phyloP scores from a whole-genome alignment of 2,113 vertebrate genomes.

The Hippocampus mohnikei region DNA sequence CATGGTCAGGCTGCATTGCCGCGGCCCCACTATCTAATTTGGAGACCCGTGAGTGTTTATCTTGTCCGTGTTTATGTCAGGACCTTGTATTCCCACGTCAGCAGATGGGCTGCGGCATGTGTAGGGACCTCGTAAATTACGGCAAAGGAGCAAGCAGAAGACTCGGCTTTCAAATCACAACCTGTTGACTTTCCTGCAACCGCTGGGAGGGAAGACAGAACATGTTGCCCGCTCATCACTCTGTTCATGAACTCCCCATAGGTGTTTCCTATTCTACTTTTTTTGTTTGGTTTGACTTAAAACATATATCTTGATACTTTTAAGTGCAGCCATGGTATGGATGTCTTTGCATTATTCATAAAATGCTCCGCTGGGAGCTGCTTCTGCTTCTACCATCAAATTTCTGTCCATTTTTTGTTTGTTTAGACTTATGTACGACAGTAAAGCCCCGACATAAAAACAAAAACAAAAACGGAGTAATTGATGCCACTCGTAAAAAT shows the following conservation, averaged over 20 bases:
- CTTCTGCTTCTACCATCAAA: background rate
- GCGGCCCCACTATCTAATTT: conserved; percentile 38
- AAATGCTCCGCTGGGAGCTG: background rate
- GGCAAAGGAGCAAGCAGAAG: conserved; percentile 23
- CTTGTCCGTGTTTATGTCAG: conserved; percentile 19
- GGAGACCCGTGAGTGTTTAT: conserved; percentile 29
- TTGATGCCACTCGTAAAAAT: no score
- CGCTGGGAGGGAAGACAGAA: conserved; percentile 36
- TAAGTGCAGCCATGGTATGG: conserved; percentile 52
- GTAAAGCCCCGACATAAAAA: no score
- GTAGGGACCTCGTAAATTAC: conserved; percentile 38
- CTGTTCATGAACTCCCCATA: conserved; percentile 15
- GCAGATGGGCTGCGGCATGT: conserved; percentile 16
- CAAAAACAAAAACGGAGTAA: no score
- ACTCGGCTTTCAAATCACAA: conserved; percentile 49
- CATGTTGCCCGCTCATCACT: conserved; percentile 33
- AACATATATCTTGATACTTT: conserved; percentile 29
- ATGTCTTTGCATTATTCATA: background rate
- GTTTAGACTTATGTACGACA: no score
- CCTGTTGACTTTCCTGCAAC: conserved; percentile 45
- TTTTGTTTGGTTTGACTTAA: conserved; percentile 11
- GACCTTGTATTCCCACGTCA: conserved; percentile 15
- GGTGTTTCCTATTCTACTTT: conserved; percentile 15
- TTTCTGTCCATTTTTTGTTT: background rate
- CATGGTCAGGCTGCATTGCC: conserved; percentile 32